phyloP scores from a whole-genome alignment of 2,888 invertebrate species.

The Campaea margaritaria region DNA sequence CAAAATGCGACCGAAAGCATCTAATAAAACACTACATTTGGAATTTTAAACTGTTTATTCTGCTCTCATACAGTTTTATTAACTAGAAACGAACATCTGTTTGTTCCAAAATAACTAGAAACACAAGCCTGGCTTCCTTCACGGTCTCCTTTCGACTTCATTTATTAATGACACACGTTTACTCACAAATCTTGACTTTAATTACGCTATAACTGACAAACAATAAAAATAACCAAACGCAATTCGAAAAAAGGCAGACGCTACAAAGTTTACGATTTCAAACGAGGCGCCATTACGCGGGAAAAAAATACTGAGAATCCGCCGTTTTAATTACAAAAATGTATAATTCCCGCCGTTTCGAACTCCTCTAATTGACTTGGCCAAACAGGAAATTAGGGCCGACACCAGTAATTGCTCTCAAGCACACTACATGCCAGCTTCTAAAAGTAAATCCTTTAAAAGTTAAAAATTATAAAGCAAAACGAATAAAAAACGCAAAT shows the following conservation, averaged over 20 bases:
- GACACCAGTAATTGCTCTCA: conserved; percentile 43
- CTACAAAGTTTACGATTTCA: conserved; percentile 33
- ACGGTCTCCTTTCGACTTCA: conserved; percentile 34
- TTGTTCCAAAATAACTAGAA: conserved; percentile 31
- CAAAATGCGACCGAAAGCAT: no score
- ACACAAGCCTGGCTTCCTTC: conserved; percentile 32
- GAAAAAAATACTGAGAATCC: conserved; percentile 44
- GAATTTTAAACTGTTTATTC: no score
- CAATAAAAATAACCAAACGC: conserved; percentile 42
- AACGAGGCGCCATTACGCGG: conserved; percentile 17
- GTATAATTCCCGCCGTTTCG: conserved; percentile 39
- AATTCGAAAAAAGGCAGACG: conserved; percentile 37
- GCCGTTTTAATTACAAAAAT: conserved; percentile 52
- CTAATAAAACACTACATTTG: no score
- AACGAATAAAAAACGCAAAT: conserved; percentile 30
- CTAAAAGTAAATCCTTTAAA: conserved; percentile 5
- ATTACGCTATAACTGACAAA: conserved; percentile 33
- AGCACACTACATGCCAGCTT: neutral
- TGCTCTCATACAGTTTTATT: no score
- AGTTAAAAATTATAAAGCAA: conserved; percentile 16
- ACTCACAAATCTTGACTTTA: conserved; percentile 42
- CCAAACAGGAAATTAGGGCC: conserved; percentile 48
- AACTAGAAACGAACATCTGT: conserved; percentile 16
- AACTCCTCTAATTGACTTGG: conserved; percentile 46
- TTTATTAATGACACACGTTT: conserved; percentile 39